These are phyloP conservation scores for Chironomus riparius DNA, from an alignment of 2,888 invertebrate genomes.

Conservation along the genomic window DNA sequence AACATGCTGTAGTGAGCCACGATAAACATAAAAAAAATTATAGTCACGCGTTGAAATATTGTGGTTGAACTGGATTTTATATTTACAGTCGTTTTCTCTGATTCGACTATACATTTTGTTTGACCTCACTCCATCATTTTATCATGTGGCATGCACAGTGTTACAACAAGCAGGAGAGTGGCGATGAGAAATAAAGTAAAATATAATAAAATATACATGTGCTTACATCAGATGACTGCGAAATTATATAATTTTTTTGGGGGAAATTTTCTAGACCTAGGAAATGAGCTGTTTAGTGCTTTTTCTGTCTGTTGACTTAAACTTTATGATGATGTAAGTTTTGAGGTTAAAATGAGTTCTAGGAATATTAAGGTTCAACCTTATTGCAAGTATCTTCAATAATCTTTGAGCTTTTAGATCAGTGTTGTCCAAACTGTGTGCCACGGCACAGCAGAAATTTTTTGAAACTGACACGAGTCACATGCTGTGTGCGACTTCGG, in stretches of 20 bases:
- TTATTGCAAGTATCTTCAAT: too few species aligned
- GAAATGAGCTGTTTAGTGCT: too few species aligned
- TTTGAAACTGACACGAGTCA: too few species aligned
- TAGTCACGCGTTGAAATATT: conserved; percentile 19
- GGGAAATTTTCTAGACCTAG: neutral
- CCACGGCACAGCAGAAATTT: too few species aligned
- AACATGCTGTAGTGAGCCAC: neutral
- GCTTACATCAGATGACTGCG: conserved; percentile 6
- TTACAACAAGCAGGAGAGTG: neutral
- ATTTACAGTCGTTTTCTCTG: conserved; percentile 1
- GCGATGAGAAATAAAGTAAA: neutral
- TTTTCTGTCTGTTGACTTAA: too few species aligned
- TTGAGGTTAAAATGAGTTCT: too few species aligned
- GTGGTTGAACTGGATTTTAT: neutral
- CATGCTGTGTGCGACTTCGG: too few species aligned
- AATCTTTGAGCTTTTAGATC: too few species aligned
- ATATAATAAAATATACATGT: neutral
- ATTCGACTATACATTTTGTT: neutral
- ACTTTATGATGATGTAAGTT: too few species aligned
- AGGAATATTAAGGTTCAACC: too few species aligned
- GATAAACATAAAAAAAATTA: neutral
- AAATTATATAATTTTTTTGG: neutral
- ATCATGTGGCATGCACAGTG: neutral
- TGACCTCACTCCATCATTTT: neutral
- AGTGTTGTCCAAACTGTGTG: too few species aligned